Conservation (phyloP, 1,140 invertebrate species). For the Helicoverpa zea region DNA sequence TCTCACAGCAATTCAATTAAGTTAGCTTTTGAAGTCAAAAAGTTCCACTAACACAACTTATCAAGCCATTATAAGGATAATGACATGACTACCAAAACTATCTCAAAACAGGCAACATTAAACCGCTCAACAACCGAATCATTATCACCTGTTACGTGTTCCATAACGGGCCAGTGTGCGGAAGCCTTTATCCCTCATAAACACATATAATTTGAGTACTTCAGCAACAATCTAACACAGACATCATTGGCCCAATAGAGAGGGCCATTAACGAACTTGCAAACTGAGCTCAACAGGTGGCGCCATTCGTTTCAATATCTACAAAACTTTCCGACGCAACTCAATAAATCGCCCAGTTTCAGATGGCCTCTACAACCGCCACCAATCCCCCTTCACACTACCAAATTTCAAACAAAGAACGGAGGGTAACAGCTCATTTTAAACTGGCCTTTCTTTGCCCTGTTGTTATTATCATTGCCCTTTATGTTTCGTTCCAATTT, state of each 20-base stretch:
- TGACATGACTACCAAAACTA: not conserved
- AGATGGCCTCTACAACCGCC: constrained; percentile 60
- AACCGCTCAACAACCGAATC: constrained; percentile 1
- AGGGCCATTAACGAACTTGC: constrained; percentile 81
- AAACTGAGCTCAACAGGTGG: constrained; percentile 81
- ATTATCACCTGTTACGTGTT: constrained; percentile 37
- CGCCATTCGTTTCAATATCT: constrained; percentile 85
- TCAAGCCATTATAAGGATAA: not conserved
- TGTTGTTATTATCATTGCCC: constrained; percentile 80
- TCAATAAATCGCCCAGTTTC: constrained; percentile 79
- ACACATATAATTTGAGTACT: constrained; percentile 48
- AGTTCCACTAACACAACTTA: too few relatives aligned
- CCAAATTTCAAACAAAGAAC: constrained; percentile 32
- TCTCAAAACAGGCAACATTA: not conserved
- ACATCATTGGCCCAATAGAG: constrained; percentile 76
- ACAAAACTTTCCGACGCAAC: constrained; percentile 82
- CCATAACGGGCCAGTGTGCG: constrained; percentile 23
- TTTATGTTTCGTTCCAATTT: constrained; percentile 64
- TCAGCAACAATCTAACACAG: constrained; percentile 64
- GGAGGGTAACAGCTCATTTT: constrained; percentile 60
- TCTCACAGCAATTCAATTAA: too few relatives aligned
- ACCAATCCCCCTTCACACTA: constrained; percentile 55
- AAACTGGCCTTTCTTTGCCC: constrained; percentile 73
- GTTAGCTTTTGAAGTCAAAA: too few relatives aligned
- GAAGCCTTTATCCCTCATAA: constrained; percentile 46